Evolutionary conservation across 2,888 invertebrate species (phyloP).

Genomic region (Cheilosia pagana): DNA sequence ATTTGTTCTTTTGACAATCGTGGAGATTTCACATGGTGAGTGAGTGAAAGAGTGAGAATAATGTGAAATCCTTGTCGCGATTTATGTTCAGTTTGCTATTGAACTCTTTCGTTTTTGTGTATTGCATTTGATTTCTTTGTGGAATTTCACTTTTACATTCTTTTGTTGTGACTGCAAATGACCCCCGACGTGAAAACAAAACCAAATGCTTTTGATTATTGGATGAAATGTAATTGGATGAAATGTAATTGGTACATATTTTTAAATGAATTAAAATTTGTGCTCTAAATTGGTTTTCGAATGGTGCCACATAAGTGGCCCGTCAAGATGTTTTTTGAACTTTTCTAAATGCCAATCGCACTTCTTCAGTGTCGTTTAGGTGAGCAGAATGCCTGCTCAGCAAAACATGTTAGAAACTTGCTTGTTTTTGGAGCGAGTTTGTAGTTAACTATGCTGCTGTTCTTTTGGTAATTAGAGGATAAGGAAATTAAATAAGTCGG

Average conservation of each 20-base stretch:
- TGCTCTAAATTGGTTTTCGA: neutral
- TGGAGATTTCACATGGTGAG: constrained; percentile 77
- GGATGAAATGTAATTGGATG: neutral
- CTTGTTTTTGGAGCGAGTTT: constrained; percentile 27
- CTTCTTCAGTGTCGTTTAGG: constrained; percentile 50
- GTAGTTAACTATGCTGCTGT: neutral
- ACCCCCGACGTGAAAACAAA: no score
- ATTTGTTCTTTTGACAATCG: constrained; percentile 74
- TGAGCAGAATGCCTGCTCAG: no score
- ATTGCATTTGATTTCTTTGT: constrained; percentile 34
- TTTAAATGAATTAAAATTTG: neutral
- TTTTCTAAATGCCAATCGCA: constrained; percentile 44
- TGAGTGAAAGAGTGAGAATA: constrained; percentile 35
- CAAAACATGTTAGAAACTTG: constrained; percentile 20
- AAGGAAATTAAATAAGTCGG: no score
- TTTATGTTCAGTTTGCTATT: constrained; percentile 63
- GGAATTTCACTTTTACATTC: constrained; percentile 50
- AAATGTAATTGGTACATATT: neutral
- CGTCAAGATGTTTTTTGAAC: constrained; percentile 6
- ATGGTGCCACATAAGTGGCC: constrained; percentile 39
- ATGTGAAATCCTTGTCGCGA: constrained; percentile 36
- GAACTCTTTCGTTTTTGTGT: constrained; percentile 76
- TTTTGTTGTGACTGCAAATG: constrained; percentile 24
- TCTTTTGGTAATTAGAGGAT: neutral
- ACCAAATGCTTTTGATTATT: no score